A percentile compares a stretch with the other conserved stretches of the same genome.
Evolutionary conservation across 92 coral and sea anemone genomes (phyloP).

Genomic region (Phenganax subtilis): DNA sequence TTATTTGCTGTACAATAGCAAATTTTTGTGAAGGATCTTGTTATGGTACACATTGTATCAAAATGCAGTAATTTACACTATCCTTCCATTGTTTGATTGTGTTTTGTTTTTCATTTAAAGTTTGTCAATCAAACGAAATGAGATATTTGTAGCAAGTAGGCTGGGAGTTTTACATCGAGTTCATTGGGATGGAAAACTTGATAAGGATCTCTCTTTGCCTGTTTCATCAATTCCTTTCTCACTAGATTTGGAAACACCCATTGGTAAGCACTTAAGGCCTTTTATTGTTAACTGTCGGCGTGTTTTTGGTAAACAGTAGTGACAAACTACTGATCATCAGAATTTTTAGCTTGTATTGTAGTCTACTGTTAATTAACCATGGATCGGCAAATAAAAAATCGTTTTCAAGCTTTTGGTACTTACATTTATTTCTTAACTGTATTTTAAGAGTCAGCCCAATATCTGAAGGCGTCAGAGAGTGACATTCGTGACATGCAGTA

Average conservation of each 20-base stretch:
- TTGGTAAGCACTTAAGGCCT: slow-evolving; percentile 53
- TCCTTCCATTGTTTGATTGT: neutral
- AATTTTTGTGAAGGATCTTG: too few species aligned
- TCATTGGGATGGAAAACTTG: slow-evolving; percentile 75
- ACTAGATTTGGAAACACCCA: slow-evolving; percentile 77
- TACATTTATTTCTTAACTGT: neutral
- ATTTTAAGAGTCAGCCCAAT: slow-evolving; percentile 56
- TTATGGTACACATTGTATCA: too few species aligned
- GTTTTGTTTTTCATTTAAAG: slow-evolving; percentile 32
- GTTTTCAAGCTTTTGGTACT: neutral
- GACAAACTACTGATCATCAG: too few species aligned
- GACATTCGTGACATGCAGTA: slow-evolving; percentile 95
- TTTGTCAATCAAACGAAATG: slow-evolving; percentile 76
- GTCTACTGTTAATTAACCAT: too few species aligned
- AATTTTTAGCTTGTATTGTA: too few species aligned
- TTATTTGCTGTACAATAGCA: too few species aligned
- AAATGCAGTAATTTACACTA: too few species aligned
- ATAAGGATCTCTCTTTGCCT: slow-evolving; percentile 60
- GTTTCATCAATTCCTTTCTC: slow-evolving; percentile 83
- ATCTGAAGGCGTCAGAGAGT: slow-evolving; percentile 79
- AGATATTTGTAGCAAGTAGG: slow-evolving; percentile 87
- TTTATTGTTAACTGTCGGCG: neutral
- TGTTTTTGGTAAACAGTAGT: too few species aligned
- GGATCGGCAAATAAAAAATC: too few species aligned
- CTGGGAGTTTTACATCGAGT: slow-evolving; percentile 84